A percentile compares a stretch with the other conserved stretches of the same genome.
These are phyloP conservation scores for Papilio machaon DNA, from an alignment of 1,140 invertebrate species.

Conservation along the genomic window DNA sequence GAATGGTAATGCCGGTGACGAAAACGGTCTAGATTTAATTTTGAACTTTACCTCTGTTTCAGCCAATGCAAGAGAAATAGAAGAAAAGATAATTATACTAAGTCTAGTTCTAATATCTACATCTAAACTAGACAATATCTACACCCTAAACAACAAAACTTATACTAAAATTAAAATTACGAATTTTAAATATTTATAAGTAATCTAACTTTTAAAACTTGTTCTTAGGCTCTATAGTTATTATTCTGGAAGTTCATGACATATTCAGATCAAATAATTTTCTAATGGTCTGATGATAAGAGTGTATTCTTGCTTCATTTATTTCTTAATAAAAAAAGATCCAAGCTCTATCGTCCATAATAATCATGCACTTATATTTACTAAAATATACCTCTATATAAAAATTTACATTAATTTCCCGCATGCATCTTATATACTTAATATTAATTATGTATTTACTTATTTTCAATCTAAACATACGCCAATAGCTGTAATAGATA, in stretches of 20 bases:
- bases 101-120: conserved; percentile 28
- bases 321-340: background rate
- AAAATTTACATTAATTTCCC: conserved; percentile 9
- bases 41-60: conserved; percentile 75
- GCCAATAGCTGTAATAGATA: background rate
- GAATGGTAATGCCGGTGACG: conserved; percentile 58
- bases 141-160: background rate
- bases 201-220: no score
- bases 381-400: background rate
- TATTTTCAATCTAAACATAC: background rate
- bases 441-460: background rate
- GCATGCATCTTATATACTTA: conserved; percentile 4
- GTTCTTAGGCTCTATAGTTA: no score
- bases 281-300: background rate
- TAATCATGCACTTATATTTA: conserved; percentile 5
- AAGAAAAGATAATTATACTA: conserved; percentile 53
- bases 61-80: conserved; percentile 69
- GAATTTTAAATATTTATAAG: background rate
- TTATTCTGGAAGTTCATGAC: no score
- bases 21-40: conserved; percentile 50
- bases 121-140: conserved; percentile 40
- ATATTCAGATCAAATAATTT: no score
- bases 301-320: background rate
- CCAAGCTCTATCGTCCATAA: background rate
- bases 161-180: background rate